These are phyloP conservation scores for Delia radicum DNA, from an alignment of 1,140 invertebrate species.

Conservation along the genomic window DNA sequence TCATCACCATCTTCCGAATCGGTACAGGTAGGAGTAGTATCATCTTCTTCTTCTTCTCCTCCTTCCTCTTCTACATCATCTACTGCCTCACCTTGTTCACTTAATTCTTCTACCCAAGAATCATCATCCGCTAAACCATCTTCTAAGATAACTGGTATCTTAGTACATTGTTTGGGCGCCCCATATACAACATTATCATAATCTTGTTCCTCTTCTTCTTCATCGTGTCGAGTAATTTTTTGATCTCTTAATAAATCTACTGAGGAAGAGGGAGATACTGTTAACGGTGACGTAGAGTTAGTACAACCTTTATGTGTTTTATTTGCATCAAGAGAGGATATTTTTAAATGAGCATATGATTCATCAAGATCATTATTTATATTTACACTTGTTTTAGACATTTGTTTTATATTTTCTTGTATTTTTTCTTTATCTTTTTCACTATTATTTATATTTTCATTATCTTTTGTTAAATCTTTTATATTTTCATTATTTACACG, in stretches of 20 bases:
- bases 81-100: constrained; percentile 72
- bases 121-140: constrained; percentile 83
- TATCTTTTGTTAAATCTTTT: neutral
- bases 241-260: constrained; percentile 27
- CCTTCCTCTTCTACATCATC: constrained; percentile 76
- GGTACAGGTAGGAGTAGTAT: constrained; percentile 60
- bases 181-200: constrained; percentile 63
- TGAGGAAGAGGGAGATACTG: constrained; percentile 2
- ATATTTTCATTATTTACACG: constrained; percentile 19
- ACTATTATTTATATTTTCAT: neutral
- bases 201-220: constrained; percentile 28
- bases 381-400: neutral
- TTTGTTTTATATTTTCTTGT: constrained; percentile 16
- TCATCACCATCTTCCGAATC: constrained; percentile 57
- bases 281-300: neutral
- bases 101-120: constrained; percentile 83
- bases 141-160: constrained; percentile 66
- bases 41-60: constrained; percentile 63
- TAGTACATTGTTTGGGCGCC: constrained; percentile 39
- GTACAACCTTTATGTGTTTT: neutral
- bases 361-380: neutral
- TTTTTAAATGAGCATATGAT: constrained; percentile 5
- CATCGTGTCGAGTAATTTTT: neutral
- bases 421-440: neutral
- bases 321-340: constrained; percentile 11